Conservation (phyloP, 2,797 vertebrate genomes). For the Molothrus ater region DNA sequence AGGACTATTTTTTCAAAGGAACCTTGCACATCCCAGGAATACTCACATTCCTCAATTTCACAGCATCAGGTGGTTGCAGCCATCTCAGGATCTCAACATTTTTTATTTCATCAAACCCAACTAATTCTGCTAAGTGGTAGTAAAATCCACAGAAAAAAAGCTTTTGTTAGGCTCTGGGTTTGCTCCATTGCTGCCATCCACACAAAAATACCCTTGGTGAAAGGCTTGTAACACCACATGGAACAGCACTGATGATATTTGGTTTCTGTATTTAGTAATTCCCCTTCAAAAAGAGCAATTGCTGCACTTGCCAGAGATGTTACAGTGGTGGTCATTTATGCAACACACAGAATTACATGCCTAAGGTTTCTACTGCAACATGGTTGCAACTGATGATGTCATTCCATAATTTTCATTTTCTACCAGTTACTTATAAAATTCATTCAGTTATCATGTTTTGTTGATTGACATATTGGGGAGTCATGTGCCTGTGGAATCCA, state of each 20-base stretch:
- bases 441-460: background rate
- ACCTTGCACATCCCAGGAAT: background rate
- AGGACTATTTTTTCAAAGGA: background rate
- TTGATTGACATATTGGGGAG: background rate
- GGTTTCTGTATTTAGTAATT: background rate
- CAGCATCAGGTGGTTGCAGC: background rate
- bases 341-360: background rate
- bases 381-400: background rate
- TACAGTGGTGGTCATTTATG: background rate
- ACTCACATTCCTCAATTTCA: background rate
- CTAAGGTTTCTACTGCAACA: background rate
- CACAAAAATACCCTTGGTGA: background rate
- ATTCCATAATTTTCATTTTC: background rate
- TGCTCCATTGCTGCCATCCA: background rate
- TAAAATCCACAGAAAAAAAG: background rate
- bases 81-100: background rate
- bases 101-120: background rate
- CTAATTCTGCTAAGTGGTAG: background rate
- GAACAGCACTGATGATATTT: background rate
- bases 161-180: background rate
- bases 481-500: background rate
- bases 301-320: fast-evolving
- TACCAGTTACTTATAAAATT: background rate
- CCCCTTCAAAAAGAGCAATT: background rate
- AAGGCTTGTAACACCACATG: background rate